Percentiles rank a stretch among this genome's conserved stretches.
Conservation (phyloP, 2,797 vertebrate species). For the Salarias fasciatus region DNA sequence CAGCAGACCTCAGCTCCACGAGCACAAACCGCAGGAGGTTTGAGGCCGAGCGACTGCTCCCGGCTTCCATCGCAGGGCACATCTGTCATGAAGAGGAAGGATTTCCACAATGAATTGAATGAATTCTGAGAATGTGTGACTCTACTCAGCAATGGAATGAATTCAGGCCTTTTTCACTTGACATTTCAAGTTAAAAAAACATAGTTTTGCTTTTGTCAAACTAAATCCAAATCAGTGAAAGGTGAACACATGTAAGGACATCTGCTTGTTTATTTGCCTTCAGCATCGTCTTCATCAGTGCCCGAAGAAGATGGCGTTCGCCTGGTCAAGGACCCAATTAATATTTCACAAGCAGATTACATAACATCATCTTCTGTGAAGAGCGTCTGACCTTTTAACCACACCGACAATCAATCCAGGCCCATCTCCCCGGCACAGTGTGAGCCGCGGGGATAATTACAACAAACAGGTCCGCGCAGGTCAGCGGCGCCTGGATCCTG, state of each 20-base stretch:
- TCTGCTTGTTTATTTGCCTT: slow-evolving; percentile 3
- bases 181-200: no score
- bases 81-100: no score
- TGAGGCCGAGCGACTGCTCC: no score
- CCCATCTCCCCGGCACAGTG: not conserved
- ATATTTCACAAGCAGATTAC: slow-evolving; percentile 19
- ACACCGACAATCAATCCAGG: slow-evolving; percentile 11
- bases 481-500: not conserved
- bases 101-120: no score
- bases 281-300: not conserved
- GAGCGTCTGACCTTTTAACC: slow-evolving; percentile 26
- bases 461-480: not conserved
- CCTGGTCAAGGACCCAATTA: slow-evolving; percentile 27
- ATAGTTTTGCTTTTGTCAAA: no score
- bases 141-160: no score
- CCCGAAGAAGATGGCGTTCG: not conserved
- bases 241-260: not conserved
- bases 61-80: no score
- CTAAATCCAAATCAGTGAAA: not conserved
- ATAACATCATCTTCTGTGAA: slow-evolving; percentile 5
- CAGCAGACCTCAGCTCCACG: slow-evolving; percentile 6
- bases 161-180: no score
- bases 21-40: slow-evolving; percentile 1
- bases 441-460: slow-evolving; percentile 2
- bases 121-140: no score